Evolutionary conservation across 2,797 vertebrate genomes (phyloP).

Genomic region (Lates japonicus): DNA sequence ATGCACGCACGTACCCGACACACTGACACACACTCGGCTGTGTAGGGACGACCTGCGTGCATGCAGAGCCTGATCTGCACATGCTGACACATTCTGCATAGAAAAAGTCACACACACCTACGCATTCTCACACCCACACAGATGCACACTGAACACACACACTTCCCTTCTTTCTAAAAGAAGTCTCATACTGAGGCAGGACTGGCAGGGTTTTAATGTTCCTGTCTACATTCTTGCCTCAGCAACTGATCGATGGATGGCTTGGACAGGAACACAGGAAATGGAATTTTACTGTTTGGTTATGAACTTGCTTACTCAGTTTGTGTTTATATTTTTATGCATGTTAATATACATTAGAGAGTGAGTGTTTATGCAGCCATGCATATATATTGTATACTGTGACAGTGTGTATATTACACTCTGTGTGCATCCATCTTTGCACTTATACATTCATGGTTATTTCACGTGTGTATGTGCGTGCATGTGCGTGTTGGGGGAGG

Average conservation of each 20-base stretch:
- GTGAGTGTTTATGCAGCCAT: slow-evolving; percentile 37
- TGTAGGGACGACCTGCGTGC: slow-evolving; percentile 38
- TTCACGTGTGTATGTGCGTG: slow-evolving; percentile 12
- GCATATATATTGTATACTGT: slow-evolving; percentile 20
- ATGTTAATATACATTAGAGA: background rate
- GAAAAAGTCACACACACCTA: slow-evolving; percentile 53
- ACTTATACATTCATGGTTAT: slow-evolving; percentile 55
- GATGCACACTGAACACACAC: slow-evolving; percentile 43
- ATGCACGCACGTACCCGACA: slow-evolving; percentile 33
- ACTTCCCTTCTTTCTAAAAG: slow-evolving; percentile 19
- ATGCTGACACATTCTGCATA: slow-evolving; percentile 56
- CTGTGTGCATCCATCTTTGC: slow-evolving; percentile 42
- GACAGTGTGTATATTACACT: slow-evolving; percentile 2
- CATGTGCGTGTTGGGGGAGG: slow-evolving; percentile 46
- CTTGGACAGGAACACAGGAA: slow-evolving; percentile 14
- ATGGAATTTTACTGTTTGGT: background rate
- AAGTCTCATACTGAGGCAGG: slow-evolving; percentile 30
- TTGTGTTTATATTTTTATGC: slow-evolving; percentile 24
- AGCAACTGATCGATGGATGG: slow-evolving; percentile 10
- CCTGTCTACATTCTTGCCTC: slow-evolving; percentile 2
- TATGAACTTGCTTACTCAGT: slow-evolving; percentile 23
- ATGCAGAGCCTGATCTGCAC: slow-evolving; percentile 38
- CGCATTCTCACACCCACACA: slow-evolving; percentile 38
- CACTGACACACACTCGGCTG: slow-evolving; percentile 29
- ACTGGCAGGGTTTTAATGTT: slow-evolving; percentile 44